Base-by-base conservation (phyloP, 92 coral and sea anemone genomes). In the Bergia puertoricense region DNA sequence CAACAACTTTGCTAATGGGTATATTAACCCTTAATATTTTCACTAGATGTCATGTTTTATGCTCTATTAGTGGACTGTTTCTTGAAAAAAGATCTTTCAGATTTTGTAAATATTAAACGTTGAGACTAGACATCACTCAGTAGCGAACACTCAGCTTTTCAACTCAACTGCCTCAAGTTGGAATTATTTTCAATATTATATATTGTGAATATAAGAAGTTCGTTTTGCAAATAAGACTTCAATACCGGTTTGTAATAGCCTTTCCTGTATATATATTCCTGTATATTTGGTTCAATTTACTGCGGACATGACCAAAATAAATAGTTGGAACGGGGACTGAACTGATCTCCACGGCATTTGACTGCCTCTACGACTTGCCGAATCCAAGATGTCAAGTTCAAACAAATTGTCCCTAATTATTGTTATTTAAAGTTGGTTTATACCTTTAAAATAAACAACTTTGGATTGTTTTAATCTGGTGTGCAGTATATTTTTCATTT, bases 1-100 rank as follows among this genome's bases (percentile, higher is more conserved):
- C 88, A 93, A 93, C 90, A 91, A 87, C 93, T 91, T 89, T 91
- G 85, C 41, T 94, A 93, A 94, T 93, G 94, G 94, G 68, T 77
- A 89, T 84, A 88, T 81, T 89, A 42, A 82, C 43, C 39, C 75
- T 77, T 94, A 94, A 94, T 94, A 95, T 81, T 93, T 91, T 94
- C 97, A 94, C 74, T 92, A 94, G 75, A 90, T 91, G 95, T 93
- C 97, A 91, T 30, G 80, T 79, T 85, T 51, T 92, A 77, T 89
- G 87, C 88, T 89, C 86, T 83, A 89, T 93, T 93, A 93, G 82
- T 92, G 76, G 77, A 72, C 50, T 54, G 81, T 88, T 73, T 81
- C 78, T 7, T 16, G 72, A 57, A 23, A 56, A 81, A 77, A 81
- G 76, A 79, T 85, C 74, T 57, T 79, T 73, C 62, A 30, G 43